A percentile compares a stretch with the other conserved stretches of the same genome.
Conservation (phyloP, 1,140 invertebrate species). For the Microplitis demolitor region DNA sequence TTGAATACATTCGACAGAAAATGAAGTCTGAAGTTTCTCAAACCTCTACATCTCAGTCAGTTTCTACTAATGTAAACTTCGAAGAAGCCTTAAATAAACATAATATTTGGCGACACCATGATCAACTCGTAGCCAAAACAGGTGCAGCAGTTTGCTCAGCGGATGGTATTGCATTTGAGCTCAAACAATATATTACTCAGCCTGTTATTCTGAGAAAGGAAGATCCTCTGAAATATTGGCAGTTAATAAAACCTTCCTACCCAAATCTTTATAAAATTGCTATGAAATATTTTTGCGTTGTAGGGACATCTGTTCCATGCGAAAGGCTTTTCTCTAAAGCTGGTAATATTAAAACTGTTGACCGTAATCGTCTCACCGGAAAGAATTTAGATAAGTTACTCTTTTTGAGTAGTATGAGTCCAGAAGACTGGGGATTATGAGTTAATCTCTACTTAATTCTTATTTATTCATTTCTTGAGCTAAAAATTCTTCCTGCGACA, state of each 20-base stretch:
- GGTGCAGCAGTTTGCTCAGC: neutral
- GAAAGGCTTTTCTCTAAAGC: constrained; percentile 53
- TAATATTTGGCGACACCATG: neutral
- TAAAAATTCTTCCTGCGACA: too few relatives aligned
- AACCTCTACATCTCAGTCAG: neutral
- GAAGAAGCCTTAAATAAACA: neutral
- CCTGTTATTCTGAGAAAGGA: constrained; percentile 39
- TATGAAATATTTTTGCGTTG: constrained; percentile 42
- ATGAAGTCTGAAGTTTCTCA: neutral
- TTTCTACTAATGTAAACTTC: neutral
- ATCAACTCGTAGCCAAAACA: neutral
- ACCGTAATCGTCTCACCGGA: constrained; percentile 21
- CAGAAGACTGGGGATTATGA: too few relatives aligned
- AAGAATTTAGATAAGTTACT: constrained; percentile 10
- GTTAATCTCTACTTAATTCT: too few relatives aligned
- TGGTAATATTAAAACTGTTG: constrained; percentile 23
- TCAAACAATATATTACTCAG: constrained; percentile 8
- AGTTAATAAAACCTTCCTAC: constrained; percentile 43
- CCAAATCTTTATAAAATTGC: constrained; percentile 43
- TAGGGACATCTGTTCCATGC: constrained; percentile 50
- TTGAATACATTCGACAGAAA: neutral
- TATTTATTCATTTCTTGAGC: too few relatives aligned
- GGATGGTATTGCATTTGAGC: neutral
- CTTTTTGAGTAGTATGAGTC: too few relatives aligned
- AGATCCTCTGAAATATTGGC: constrained; percentile 50